A percentile compares a stretch with the other conserved stretches of the same genome.
Evolutionary conservation across 2,797 vertebrate genomes (phyloP).

Genomic region (Sardinella longiceps): DNA sequence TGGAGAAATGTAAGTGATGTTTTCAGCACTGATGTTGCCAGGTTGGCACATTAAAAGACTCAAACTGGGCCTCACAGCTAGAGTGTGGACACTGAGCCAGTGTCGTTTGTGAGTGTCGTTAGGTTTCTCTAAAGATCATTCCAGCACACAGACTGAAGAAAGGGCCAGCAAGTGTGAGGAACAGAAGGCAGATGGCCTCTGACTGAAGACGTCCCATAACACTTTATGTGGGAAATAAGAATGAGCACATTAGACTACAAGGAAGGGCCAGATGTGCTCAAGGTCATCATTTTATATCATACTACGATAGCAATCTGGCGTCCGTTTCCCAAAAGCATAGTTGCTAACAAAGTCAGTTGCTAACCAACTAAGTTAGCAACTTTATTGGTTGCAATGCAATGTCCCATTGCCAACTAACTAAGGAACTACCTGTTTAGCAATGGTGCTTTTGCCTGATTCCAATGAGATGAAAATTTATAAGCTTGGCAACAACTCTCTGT

Average conservation of each 20-base stretch:
- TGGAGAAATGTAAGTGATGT: background rate
- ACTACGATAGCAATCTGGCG: too few species aligned
- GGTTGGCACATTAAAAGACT: background rate
- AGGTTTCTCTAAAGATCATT: background rate
- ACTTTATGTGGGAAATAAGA: background rate
- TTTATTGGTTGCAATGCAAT: too few species aligned
- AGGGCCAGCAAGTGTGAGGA: background rate
- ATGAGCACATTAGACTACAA: background rate
- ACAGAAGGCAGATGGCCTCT: background rate
- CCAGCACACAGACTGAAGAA: background rate
- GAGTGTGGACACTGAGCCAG: background rate
- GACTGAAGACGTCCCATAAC: background rate
- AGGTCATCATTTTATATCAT: background rate
- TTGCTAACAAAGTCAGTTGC: too few species aligned
- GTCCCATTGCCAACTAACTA: too few species aligned
- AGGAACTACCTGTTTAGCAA: too few species aligned
- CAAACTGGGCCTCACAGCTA: background rate
- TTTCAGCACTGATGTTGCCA: conserved; percentile 14
- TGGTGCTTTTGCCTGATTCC: too few species aligned
- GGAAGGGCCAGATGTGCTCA: background rate
- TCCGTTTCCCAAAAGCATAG: too few species aligned
- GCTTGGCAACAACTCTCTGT: background rate
- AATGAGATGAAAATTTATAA: background rate
- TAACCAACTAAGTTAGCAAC: too few species aligned
- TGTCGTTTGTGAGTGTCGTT: too few species aligned